Evolutionary conservation across 2,113 vertebrate genomes (phyloP).

Genomic region (Ploceus nigricollis): DNA sequence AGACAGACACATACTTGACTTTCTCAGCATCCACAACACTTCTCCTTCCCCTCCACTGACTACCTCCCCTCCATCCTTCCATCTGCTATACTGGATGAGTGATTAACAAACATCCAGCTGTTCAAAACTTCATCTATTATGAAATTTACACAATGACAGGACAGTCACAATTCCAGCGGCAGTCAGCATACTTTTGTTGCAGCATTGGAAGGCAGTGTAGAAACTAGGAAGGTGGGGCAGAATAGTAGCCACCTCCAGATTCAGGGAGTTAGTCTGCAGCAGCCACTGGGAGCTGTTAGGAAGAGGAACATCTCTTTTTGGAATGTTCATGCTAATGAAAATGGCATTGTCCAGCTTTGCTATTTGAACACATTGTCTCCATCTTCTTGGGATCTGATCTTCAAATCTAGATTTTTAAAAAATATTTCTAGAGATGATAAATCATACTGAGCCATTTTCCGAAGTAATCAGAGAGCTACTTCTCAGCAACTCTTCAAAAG

Average conservation of each 20-base stretch:
- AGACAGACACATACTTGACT: background rate
- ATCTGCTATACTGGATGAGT: background rate
- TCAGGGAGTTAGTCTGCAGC: background rate
- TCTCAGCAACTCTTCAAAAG: background rate
- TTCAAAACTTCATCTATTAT: background rate
- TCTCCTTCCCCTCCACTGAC: background rate
- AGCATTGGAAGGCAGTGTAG: background rate
- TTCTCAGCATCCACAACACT: background rate
- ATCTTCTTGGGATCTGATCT: background rate
- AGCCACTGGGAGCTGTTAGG: background rate
- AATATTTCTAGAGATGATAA: background rate
- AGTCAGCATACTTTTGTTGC: background rate
- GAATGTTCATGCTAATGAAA: background rate
- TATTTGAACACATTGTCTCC: background rate
- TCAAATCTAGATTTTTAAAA: background rate
- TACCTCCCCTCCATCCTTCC: background rate
- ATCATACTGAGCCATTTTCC: background rate
- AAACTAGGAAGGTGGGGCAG: background rate
- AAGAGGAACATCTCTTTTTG: background rate
- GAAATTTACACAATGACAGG: background rate
- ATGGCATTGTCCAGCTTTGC: background rate
- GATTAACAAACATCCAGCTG: accelerated
- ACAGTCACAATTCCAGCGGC: background rate
- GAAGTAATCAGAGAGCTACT: background rate
- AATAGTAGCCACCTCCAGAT: background rate